Evolutionary conservation across 92 coral and sea anemone genomes (phyloP).

Genomic region (Bergia puertoricense): DNA sequence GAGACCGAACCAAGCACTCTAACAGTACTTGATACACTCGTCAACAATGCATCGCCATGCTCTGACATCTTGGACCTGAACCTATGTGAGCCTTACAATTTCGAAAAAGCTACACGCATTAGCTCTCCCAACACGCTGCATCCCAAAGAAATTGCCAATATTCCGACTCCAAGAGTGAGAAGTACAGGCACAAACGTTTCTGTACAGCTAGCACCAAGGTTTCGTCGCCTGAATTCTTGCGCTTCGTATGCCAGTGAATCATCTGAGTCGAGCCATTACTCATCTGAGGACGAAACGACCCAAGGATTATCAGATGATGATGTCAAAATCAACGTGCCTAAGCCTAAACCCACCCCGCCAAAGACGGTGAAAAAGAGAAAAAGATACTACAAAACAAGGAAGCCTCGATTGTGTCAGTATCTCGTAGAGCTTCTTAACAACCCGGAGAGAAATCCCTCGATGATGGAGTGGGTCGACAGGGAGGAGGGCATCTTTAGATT

Average conservation of each 20-base stretch:
- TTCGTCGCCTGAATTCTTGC: slow-evolving; percentile 29
- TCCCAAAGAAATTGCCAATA: background rate
- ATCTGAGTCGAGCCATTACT: slow-evolving; percentile 31
- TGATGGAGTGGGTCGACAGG: slow-evolving; percentile 95
- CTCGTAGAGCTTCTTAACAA: slow-evolving; percentile 73
- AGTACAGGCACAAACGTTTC: background rate
- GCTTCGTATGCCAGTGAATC: slow-evolving; percentile 34
- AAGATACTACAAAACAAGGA: slow-evolving; percentile 65
- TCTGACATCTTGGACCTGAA: slow-evolving; percentile 1
- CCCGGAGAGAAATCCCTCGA: slow-evolving; percentile 75
- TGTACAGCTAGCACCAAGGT: background rate
- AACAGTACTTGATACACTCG: slow-evolving; percentile 18
- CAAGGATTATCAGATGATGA: slow-evolving; percentile 21
- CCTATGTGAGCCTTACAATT: background rate
- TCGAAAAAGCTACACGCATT: background rate
- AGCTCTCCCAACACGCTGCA: background rate
- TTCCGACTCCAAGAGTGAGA: background rate
- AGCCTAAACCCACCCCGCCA: background rate
- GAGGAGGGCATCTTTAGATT: slow-evolving; percentile 95
- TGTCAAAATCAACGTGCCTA: background rate
- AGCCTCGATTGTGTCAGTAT: slow-evolving; percentile 88
- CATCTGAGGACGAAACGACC: slow-evolving; percentile 27
- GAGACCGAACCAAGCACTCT: slow-evolving; percentile 24
- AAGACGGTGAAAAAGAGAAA: slow-evolving; percentile 61
- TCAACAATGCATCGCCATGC: slow-evolving; percentile 12